phyloP scores from a whole-genome alignment of 2,797 vertebrate species.

The Smutsia gigantea region DNA sequence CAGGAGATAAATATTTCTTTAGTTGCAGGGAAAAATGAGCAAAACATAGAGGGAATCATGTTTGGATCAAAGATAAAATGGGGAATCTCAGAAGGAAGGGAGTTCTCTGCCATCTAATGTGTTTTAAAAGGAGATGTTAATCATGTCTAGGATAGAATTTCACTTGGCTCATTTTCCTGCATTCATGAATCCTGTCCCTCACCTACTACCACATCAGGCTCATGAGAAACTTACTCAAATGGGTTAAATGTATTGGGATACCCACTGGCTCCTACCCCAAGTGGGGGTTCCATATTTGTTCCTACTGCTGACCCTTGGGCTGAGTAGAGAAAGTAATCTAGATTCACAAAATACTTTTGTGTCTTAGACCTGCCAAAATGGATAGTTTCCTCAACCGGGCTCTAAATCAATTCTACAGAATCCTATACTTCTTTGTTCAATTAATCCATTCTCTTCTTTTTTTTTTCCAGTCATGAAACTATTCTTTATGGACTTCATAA shows the following conservation, averaged over 20 bases:
- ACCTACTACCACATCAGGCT: not conserved
- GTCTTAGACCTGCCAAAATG: not conserved
- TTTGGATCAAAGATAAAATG: conserved; percentile 25
- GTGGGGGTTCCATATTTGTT: not conserved
- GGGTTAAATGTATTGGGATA: not conserved
- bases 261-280: not conserved
- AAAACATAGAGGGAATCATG: not conserved
- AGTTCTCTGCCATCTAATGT: not conserved
- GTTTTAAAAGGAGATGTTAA: not conserved
- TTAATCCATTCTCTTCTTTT: not conserved
- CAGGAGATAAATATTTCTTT: not conserved
- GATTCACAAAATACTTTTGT: not conserved
- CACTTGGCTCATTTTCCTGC: not conserved
- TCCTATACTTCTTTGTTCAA: not conserved
- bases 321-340: not conserved
- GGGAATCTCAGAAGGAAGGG: not conserved
- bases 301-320: not conserved
- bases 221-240: not conserved
- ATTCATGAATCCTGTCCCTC: not conserved
- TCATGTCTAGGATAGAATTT: not conserved
- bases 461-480: conserved; percentile 43
- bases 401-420: not conserved
- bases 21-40: not conserved
- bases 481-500: conserved; percentile 62
- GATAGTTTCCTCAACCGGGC: not conserved